phyloP scores from a whole-genome alignment of 2,797 vertebrate genomes.

The Rhabdomys pumilio region DNA sequence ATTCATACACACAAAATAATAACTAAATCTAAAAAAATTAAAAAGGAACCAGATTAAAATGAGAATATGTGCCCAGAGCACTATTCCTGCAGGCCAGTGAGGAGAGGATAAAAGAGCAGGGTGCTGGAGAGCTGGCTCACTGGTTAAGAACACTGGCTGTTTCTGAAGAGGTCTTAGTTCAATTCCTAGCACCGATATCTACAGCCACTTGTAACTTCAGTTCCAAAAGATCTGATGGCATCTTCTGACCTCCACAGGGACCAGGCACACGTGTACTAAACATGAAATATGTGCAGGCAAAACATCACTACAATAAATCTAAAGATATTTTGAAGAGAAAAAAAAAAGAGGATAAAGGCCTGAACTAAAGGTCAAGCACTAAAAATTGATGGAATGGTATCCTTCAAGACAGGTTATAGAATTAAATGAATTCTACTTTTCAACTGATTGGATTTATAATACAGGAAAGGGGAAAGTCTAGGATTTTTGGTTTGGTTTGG shows the following conservation, averaged over 20 bases:
- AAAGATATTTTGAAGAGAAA: neutral
- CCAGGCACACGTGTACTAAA: neutral
- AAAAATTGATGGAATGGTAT: neutral
- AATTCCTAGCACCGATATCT: neutral
- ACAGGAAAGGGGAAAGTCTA: neutral
- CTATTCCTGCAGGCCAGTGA: neutral
- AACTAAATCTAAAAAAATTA: neutral
- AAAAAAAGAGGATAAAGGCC: neutral
- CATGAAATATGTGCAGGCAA: neutral
- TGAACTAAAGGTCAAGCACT: neutral
- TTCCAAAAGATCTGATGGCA: neutral
- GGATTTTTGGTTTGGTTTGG: neutral
- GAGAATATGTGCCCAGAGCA: neutral
- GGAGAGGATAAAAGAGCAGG: neutral
- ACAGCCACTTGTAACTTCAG: neutral
- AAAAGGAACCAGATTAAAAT: neutral
- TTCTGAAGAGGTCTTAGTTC: neutral
- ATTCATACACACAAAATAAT: neutral
- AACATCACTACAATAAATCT: neutral
- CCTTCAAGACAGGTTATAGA: neutral
- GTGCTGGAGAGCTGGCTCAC: neutral
- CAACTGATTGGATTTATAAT: neutral
- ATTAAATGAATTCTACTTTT: constrained; percentile 37
- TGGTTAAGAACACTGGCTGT: neutral
- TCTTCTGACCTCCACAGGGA: neutral